Conservation (phyloP, 2,797 vertebrate genomes). For the Amblyopsis hoosieri region DNA sequence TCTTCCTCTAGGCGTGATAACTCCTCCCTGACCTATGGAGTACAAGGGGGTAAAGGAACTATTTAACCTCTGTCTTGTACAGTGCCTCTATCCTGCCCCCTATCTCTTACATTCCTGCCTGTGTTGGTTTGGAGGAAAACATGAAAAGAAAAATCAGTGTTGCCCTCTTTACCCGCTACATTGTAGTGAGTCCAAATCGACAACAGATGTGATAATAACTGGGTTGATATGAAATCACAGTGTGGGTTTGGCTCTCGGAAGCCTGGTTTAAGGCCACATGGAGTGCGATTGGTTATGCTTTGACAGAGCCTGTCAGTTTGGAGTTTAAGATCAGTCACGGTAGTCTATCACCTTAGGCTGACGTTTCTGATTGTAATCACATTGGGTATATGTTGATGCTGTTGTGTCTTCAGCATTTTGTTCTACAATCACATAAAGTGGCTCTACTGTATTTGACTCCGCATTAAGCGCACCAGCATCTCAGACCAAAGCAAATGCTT, state of each 20-base stretch:
- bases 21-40: conserved; percentile 52
- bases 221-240: neutral
- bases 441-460: too few relatives aligned
- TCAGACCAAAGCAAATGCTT: too few relatives aligned
- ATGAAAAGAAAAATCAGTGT: neutral
- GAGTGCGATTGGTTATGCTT: conserved; percentile 1
- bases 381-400: neutral
- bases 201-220: conserved; percentile 2
- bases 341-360: neutral
- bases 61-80: conserved; percentile 26
- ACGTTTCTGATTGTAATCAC: neutral
- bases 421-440: neutral
- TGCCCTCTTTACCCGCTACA: conserved; percentile 12
- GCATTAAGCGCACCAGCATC: too few relatives aligned
- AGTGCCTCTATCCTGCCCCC: conserved; percentile 4
- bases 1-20: conserved; percentile 58
- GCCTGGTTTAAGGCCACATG: conserved; percentile 3
- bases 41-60: conserved; percentile 68
- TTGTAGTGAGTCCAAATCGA: conserved; percentile 6
- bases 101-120: neutral
- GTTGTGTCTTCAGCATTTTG: neutral
- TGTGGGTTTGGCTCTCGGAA: neutral
- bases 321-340: neutral
- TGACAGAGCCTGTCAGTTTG: conserved; percentile 3
- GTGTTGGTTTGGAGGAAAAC: conserved; percentile 6